A percentile compares a stretch with the other conserved stretches of the same genome.
Conservation (phyloP, 2,888 invertebrate genomes). For the Platerodrilus igneus region DNA sequence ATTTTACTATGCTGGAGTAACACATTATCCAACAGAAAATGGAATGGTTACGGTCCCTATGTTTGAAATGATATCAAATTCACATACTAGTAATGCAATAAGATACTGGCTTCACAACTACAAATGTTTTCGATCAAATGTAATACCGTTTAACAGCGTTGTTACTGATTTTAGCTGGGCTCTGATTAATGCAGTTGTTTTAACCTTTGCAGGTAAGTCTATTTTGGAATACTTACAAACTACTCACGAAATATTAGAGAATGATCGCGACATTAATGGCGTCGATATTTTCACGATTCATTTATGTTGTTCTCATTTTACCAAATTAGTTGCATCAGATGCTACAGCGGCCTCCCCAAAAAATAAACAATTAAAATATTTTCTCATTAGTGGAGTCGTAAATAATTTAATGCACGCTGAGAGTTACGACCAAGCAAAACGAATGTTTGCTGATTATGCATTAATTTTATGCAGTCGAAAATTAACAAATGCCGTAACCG, state of each 20-base stretch:
- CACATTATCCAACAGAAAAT: background rate
- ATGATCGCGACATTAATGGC: background rate
- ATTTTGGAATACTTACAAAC: constrained; percentile 1
- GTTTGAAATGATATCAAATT: constrained; percentile 4
- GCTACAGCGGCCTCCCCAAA: constrained; percentile 1
- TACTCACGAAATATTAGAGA: background rate
- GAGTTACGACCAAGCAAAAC: background rate
- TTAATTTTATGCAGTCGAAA: too few species aligned
- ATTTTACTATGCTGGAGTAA: too few species aligned
- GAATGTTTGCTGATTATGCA: too few species aligned
- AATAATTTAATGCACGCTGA: background rate
- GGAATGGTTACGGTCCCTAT: background rate
- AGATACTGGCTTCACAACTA: background rate
- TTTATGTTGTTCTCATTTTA: constrained; percentile 6
- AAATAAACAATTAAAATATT: constrained; percentile 2
- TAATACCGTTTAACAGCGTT: background rate
- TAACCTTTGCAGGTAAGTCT: background rate
- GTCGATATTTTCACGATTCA: background rate
- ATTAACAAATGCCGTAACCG: too few species aligned
- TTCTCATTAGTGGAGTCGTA: constrained; percentile 1
- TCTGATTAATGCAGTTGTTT: background rate
- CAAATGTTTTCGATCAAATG: background rate
- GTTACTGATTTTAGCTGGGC: constrained; percentile 5
- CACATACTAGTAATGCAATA: background rate
- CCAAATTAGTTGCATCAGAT: constrained; percentile 2